Conservation (phyloP, 2,888 invertebrate species). For the Molorchus minor region DNA sequence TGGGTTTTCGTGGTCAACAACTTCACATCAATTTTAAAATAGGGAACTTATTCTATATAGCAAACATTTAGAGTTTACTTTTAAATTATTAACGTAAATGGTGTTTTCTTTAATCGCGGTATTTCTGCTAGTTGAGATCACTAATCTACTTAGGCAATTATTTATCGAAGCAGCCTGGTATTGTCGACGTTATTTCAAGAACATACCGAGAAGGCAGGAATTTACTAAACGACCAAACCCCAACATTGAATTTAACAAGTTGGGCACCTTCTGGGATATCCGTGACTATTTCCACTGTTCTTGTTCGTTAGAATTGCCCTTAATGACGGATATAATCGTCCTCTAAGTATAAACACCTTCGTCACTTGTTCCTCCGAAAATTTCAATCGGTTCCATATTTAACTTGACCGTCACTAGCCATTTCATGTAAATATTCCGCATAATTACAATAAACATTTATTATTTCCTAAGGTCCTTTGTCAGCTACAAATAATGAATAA, state of each 20-base stretch:
- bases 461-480: not conserved
- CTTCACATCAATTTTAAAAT: too few species aligned
- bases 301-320: constrained; percentile 33
- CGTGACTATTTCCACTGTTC: constrained; percentile 31
- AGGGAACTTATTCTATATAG: too few species aligned
- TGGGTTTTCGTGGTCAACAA: too few species aligned
- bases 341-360: not conserved
- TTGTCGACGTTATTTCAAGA: not conserved
- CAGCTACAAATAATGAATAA: not conserved
- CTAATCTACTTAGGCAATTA: too few species aligned
- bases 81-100: too few species aligned
- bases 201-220: constrained; percentile 11
- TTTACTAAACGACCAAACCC: constrained; percentile 7
- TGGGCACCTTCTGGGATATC: constrained; percentile 30
- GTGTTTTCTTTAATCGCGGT: too few species aligned
- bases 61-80: too few species aligned
- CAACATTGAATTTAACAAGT: constrained; percentile 34
- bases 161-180: not conserved
- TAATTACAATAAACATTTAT: too few species aligned
- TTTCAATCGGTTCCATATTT: not conserved
- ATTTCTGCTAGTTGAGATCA: too few species aligned
- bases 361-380: not conserved
- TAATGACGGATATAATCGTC: constrained; percentile 32
- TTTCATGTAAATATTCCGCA: too few species aligned
- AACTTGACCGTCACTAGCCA: too few species aligned